phyloP scores from a whole-genome alignment of 2,888 invertebrate genomes.

The Aradus depressus region DNA sequence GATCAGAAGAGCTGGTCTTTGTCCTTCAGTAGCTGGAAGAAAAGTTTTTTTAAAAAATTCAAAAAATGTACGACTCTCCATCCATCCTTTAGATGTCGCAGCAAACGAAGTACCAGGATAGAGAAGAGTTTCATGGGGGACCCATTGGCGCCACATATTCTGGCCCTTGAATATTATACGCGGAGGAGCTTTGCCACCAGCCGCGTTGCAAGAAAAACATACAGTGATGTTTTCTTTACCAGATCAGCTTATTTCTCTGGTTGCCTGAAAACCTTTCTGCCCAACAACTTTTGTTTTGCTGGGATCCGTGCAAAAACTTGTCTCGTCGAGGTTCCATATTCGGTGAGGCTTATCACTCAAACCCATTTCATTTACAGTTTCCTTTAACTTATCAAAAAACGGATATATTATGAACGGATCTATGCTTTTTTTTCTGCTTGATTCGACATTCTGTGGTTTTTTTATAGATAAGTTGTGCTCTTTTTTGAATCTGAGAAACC shows the following conservation, averaged over 20 bases:
- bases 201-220: constrained; percentile 22
- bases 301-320: constrained; percentile 4
- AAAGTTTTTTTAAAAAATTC: too few relatives aligned
- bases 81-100: constrained; percentile 32
- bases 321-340: constrained; percentile 6
- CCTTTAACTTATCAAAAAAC: too few relatives aligned
- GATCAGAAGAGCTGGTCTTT: too few relatives aligned
- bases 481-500: too few relatives aligned
- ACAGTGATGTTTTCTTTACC: constrained; percentile 34
- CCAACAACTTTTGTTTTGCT: constrained; percentile 7
- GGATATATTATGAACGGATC: constrained; percentile 32
- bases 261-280: neutral
- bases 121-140: too few relatives aligned
- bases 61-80: too few relatives aligned
- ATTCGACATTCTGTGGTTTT: constrained; percentile 35
- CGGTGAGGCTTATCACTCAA: neutral
- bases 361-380: too few relatives aligned
- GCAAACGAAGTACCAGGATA: constrained; percentile 31
- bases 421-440: constrained; percentile 31
- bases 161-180: constrained; percentile 35
- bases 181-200: constrained; percentile 33
- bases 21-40: too few relatives aligned
- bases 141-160: constrained; percentile 35
- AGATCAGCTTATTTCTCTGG: constrained; percentile 30
- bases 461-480: constrained; percentile 34